phyloP scores from a whole-genome alignment of 2,797 vertebrate genomes.

The Oreortyx pictus region DNA sequence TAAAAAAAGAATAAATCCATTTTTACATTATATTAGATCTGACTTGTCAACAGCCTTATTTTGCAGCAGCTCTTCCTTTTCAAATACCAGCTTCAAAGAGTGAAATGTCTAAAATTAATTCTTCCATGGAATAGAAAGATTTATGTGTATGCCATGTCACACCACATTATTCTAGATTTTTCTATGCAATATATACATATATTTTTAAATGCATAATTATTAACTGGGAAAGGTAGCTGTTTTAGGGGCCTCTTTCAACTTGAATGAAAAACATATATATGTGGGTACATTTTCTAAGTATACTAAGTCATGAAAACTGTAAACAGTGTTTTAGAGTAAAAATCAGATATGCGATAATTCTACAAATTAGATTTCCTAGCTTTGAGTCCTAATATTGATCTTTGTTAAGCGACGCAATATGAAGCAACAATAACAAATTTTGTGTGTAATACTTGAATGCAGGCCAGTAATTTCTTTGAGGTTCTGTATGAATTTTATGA shows the following conservation, averaged over 20 bases:
- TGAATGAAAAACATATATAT: not conserved
- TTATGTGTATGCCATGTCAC: not conserved
- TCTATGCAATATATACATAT: not conserved
- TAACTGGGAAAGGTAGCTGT: not conserved
- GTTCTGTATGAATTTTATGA: not conserved
- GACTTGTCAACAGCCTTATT: not conserved
- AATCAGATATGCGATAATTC: constrained; percentile 40
- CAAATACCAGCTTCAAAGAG: not conserved
- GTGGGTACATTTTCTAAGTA: not conserved
- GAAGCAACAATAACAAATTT: constrained; percentile 59
- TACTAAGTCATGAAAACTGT: constrained; percentile 9
- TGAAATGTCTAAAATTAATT: not conserved
- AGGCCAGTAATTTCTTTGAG: constrained; percentile 47
- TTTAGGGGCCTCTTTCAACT: not conserved
- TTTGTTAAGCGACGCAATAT: constrained; percentile 33
- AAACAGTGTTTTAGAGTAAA: constrained; percentile 25
- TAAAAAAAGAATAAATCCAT: not conserved
- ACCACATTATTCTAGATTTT: not conserved
- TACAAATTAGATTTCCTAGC: constrained; percentile 50
- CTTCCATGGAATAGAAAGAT: not conserved
- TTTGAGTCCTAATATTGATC: not conserved
- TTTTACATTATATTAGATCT: not conserved
- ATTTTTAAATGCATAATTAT: accelerated
- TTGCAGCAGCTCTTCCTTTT: not conserved
- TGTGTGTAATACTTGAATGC: constrained; percentile 50